Evolutionary conservation across 1,140 invertebrate genomes (phyloP), one percentile per base, ranked within the genome.

Genomic region (Popillia japonica): DNA sequence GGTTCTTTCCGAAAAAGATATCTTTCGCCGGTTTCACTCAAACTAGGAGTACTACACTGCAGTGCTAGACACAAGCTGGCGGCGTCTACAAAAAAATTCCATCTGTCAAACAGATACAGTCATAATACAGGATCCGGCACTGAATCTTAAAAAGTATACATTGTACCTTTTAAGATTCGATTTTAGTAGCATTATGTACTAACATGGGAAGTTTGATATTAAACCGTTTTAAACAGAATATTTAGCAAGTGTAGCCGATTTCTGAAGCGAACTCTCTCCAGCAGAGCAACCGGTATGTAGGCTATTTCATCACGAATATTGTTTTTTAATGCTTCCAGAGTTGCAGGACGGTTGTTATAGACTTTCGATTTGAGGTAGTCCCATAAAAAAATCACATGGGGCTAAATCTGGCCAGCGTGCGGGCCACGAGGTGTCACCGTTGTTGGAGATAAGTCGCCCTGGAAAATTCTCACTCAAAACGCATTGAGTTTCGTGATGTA

Each of bases 371-470:
- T 80, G 34, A 80, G n/a, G 59, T 76, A 80, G 14, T 77, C 55
- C 79, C 27, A 74, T 64, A 64, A 22, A 64, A 64, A 64, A 2
- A 64, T 64, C 0, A 64, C 61, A 64, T 64, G 81, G 84, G 11
- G 82, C 84, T 68, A 87, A 79, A 73, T 77, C 77, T 9, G 79
- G 78, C 17, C 77, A 78, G 10, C 79, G 61, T 40, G 77, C 79
- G 59, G 85, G 85, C 87, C 87, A 88, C 55, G 80, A n/a, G 48
- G 7, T 55, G 6, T 55, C 48, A 55, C 6, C 48, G 1, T 55
- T 34, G 4, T 34, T 34, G 27, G 27, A 34, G 27, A 34, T 34
- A 34, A 34, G 27, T 34, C 27, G 27, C 27, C 27, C 27, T 34
- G 1, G 27, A 34, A 34, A 34, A 34, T 34, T 34, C 27, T 34